Base-by-base conservation (phyloP, 2,888 invertebrate genomes). In the Litoditis marina region DNA sequence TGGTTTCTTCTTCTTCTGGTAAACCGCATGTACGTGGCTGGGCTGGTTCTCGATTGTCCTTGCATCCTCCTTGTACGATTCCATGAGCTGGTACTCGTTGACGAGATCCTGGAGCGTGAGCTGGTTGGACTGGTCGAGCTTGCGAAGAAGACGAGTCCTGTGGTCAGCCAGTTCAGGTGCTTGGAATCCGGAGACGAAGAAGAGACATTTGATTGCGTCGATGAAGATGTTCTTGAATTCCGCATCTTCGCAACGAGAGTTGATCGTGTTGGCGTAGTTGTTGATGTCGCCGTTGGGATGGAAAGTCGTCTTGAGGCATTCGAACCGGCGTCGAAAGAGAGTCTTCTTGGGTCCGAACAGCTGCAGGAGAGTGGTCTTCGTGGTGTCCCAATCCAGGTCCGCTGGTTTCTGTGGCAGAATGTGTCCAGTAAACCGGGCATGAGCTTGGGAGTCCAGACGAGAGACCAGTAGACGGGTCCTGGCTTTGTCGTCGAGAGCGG, bases 381-480 rank as follows among this genome's bases (percentile, higher is more conserved):
- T 27, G 36, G 19, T 28, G 13, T 28, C 25, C 32, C 28, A 11
- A 19, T 1, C 25, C 39, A 55, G 44, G 7, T 55, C 46, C 13
- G 25, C 28, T 8, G 56, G 13, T n/a, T 27, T 22, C 46, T 55
- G 39, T 8, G 64, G 61, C 4, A 25, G 39, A 27, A 63, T 50
- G 39, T 22, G 25, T 30, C 27, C 28, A 16, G 31, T 13, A n/a
- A 58, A 64, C 11, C 30, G 34, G 22, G 16, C 22, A 36, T 54
- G 44, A 16, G 44, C 63, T 13, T n/a, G 34, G 2, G 39, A 31
- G 13, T 36, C 61, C n/a, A 64, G 28, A n/a, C 25, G 32, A 11
- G 50, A 47, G 1, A 63, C n/a, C 16, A 63, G 32, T 11, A 63
- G 42, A 2, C 63, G 25, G 2, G n/a, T 25, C 39, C 55, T 63